Evolutionary conservation across 2,113 vertebrate genomes (phyloP).

Genomic region (Oreochromis aureus): DNA sequence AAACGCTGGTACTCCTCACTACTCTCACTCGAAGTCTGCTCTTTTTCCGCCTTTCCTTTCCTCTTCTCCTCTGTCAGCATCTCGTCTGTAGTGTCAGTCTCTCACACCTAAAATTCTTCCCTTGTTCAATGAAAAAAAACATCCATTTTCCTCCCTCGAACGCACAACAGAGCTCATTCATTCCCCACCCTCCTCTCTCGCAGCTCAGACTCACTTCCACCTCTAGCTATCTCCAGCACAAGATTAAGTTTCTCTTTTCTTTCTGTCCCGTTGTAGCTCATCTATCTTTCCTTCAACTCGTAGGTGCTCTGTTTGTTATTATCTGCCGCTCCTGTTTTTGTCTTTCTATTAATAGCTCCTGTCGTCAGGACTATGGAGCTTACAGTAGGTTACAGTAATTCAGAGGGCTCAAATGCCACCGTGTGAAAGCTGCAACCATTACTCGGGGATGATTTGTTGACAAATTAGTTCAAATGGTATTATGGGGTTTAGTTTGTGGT

Average conservation of each 20-base stretch:
- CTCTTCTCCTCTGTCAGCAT: not conserved
- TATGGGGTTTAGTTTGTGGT: not conserved
- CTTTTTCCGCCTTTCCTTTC: not conserved
- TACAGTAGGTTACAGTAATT: not conserved
- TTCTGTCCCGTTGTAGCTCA: not conserved
- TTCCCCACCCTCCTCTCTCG: not conserved
- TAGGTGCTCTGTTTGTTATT: slow-evolving; percentile 12
- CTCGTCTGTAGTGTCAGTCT: not conserved
- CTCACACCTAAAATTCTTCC: not conserved
- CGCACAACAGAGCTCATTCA: slow-evolving; percentile 1
- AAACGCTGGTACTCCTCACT: not conserved
- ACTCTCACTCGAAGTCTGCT: not conserved
- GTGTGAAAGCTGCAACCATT: not conserved
- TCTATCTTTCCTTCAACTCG: not conserved
- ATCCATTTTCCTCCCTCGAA: not conserved
- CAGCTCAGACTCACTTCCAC: not conserved
- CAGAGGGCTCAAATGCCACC: not conserved
- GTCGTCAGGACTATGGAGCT: not conserved
- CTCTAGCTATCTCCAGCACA: not conserved
- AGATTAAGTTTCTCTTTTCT: not conserved
- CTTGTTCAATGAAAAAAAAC: not conserved
- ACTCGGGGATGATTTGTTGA: not conserved
- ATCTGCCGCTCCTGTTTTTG: slow-evolving; percentile 18
- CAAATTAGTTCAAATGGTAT: not conserved
- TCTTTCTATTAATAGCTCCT: slow-evolving; percentile 47